Base-by-base conservation (phyloP, 1,140 invertebrate genomes). In the Sinonovacula constricta region DNA sequence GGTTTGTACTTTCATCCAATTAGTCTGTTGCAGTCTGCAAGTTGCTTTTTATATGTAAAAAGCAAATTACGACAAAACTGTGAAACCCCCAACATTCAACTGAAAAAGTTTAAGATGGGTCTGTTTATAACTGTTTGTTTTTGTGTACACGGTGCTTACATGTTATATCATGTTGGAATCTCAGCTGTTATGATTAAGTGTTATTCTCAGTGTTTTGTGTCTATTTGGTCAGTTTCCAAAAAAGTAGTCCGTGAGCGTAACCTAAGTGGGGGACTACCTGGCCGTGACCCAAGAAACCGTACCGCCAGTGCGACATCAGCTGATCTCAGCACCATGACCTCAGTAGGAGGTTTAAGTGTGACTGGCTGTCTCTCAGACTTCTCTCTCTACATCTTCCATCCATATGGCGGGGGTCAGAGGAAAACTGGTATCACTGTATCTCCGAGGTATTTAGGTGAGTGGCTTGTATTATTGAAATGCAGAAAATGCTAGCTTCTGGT, bases 341-440 rank as follows among this genome's bases (percentile, higher is more conserved):
- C 80, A 0, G 94, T 95, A 74, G 97, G 96, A 45, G 97, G 97
- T 3, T 91, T 97, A 0, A 98, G 96, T 89, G 96, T 99, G 0
- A 99, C 97, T 0, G 97, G 96, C 3, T 98, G 96, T 86, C 92
- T 99, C 65, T 96, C 97, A 0, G 97, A 99, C 90, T 99, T 99
- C 90, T 98, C 97, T 0, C 94, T 99, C 0, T 98, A 98, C 90
- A 97, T 99, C 80, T 99, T 99, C 92, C 97, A 99, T 93, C 97
- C 97, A 0, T 99, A 98, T 89, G 97, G 97, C 2, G 89, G 87
- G 0, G 85, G 83, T 15, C 86, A 88, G 68, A 85, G 85, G 31
- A 85, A 88, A 22, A 59, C 81, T 24, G 69, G 76, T 10, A 65
- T 77, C 14, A 60, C 76, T 14, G 49, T 76, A 2, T 81, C 80